These are phyloP conservation scores for Laupala kohalensis DNA, from an alignment of 1,140 invertebrate species.

Conservation along the genomic window DNA sequence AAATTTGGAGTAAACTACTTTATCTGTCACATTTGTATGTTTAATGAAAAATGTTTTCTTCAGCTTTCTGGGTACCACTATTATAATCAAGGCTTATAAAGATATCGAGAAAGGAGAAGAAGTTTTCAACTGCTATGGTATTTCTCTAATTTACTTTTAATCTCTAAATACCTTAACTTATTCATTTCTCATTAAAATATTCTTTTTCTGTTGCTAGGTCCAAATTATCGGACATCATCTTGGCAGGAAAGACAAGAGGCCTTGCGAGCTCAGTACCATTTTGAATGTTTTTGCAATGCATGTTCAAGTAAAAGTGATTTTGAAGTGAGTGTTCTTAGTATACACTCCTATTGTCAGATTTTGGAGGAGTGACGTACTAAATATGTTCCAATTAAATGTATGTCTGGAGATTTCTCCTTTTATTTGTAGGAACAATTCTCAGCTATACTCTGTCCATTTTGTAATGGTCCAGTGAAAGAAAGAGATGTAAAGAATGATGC, in stretches of 20 bases:
- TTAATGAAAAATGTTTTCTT: conserved; percentile 17
- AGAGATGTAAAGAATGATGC: too few relatives aligned
- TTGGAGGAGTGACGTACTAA: neutral
- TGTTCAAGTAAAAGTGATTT: conserved; percentile 40
- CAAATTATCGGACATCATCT: conserved; percentile 45
- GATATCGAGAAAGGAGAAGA: conserved; percentile 41
- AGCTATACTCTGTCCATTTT: conserved; percentile 27
- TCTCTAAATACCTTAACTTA: neutral
- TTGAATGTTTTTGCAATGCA: conserved; percentile 47
- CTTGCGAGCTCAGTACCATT: conserved; percentile 56
- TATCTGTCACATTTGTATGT: too few relatives aligned
- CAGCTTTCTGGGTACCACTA: conserved; percentile 31
- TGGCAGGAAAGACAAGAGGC: conserved; percentile 38
- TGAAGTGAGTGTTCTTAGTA: conserved; percentile 27
- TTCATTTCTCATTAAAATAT: neutral
- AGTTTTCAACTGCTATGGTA: conserved; percentile 64
- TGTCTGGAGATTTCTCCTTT: neutral
- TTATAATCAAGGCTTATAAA: conserved; percentile 41
- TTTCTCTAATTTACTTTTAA: neutral
- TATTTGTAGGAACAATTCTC: neutral
- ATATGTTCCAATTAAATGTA: neutral
- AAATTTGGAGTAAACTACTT: too few relatives aligned
- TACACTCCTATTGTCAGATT: neutral
- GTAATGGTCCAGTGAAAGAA: conserved; percentile 19
- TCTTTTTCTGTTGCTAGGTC: conserved; percentile 28